These are phyloP conservation scores for Platycheirus rosarum DNA, from an alignment of 2,888 invertebrate genomes.

Conservation along the genomic window DNA sequence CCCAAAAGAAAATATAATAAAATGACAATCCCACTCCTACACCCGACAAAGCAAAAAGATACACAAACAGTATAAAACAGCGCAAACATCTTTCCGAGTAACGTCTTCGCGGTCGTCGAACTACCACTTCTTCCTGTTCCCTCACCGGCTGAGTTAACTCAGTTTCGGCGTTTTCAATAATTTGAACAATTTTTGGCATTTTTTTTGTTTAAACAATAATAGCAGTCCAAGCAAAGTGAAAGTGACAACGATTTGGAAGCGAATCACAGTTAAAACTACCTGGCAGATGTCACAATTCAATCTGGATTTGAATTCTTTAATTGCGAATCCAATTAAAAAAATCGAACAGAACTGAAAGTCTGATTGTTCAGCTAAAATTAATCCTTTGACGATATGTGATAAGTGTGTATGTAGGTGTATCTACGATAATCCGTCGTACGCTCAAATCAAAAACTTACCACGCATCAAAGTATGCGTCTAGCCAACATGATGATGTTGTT, in stretches of 20 bases:
- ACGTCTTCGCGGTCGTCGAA: constrained; percentile 75
- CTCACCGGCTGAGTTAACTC: constrained; percentile 11
- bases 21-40: constrained; percentile 81
- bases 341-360: constrained; percentile 20
- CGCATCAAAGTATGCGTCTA: constrained; percentile 68
- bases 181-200: constrained; percentile 62
- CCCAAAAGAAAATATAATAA: constrained; percentile 82
- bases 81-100: constrained; percentile 79
- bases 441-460: constrained; percentile 61
- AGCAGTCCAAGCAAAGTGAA: not conserved
- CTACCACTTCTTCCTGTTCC: constrained; percentile 30
- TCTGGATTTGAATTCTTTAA: constrained; percentile 66
- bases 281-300: constrained; percentile 68
- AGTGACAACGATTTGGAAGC: constrained; percentile 37
- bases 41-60: constrained; percentile 80
- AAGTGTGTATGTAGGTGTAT: not conserved
- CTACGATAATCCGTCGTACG: constrained; percentile 18
- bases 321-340: constrained; percentile 67
- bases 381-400: constrained; percentile 52
- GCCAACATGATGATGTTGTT: constrained; percentile 80
- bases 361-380: constrained; percentile 52
- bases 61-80: constrained; percentile 79
- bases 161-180: constrained; percentile 64
- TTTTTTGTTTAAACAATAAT: constrained; percentile 1
- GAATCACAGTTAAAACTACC: constrained; percentile 71